Evolutionary conservation across 2,113 vertebrate species (phyloP).

Genomic region (Nothocercus julius): DNA sequence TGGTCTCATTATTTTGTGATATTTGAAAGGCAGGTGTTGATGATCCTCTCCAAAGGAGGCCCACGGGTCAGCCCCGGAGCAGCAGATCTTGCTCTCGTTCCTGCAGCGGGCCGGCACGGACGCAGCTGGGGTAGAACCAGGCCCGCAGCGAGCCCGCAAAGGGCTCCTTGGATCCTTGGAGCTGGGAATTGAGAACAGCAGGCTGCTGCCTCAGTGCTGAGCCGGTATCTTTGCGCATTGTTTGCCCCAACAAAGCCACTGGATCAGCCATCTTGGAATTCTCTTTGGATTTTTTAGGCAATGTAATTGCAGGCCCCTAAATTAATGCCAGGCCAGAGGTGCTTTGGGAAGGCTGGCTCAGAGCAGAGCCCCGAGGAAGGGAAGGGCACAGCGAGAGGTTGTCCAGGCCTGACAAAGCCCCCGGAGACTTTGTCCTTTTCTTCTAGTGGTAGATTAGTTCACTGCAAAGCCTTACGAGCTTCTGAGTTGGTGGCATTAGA

Average conservation of each 20-base stretch:
- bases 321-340: not conserved
- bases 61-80: not conserved
- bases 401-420: not conserved
- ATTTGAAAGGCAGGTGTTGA: not conserved
- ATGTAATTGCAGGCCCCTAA: not conserved
- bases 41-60: not conserved
- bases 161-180: accelerated
- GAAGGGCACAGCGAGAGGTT: not conserved
- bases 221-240: not conserved
- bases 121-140: not conserved
- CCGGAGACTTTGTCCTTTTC: not conserved
- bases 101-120: not conserved
- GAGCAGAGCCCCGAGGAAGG: not conserved
- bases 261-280: not conserved
- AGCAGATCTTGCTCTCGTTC: not conserved
- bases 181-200: not conserved
- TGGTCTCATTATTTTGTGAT: not conserved
- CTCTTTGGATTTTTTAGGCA: not conserved
- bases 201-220: not conserved
- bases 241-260: not conserved
- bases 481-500: not conserved
- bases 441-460: not conserved
- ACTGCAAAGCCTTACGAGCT: accelerated
- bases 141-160: not conserved
- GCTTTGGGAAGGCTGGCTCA: not conserved